These are phyloP conservation scores for Eupithecia pulchellata DNA, from an alignment of 2,888 invertebrate species.

Conservation along the genomic window DNA sequence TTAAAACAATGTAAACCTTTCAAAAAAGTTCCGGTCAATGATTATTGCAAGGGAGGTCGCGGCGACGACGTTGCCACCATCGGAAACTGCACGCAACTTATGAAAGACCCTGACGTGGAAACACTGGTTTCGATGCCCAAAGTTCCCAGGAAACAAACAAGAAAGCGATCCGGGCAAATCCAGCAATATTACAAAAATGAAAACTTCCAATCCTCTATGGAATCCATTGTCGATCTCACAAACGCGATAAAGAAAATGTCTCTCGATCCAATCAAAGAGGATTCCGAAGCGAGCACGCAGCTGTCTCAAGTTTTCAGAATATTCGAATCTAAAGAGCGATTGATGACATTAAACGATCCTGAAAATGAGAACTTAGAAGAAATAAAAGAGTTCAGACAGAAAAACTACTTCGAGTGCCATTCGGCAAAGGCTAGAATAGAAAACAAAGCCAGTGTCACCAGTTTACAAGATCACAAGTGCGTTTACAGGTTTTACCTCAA, in stretches of 20 bases:
- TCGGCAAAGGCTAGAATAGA: slow-evolving; percentile 73
- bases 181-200: slow-evolving; percentile 74
- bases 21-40: slow-evolving; percentile 21
- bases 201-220: slow-evolving; percentile 60
- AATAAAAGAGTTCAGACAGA: slow-evolving; percentile 80
- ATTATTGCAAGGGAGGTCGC: slow-evolving; percentile 64
- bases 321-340: slow-evolving; percentile 53
- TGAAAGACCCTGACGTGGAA: slow-evolving; percentile 14
- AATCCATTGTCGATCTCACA: slow-evolving; percentile 56
- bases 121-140: slow-evolving; percentile 21
- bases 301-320: slow-evolving; percentile 53
- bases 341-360: background rate
- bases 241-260: slow-evolving; percentile 52
- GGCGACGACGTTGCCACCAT: slow-evolving; percentile 33
- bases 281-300: slow-evolving; percentile 50
- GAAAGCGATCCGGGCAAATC: slow-evolving; percentile 34
- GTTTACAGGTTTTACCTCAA: slow-evolving; percentile 85
- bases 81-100: background rate
- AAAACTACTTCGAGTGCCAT: slow-evolving; percentile 87
- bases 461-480: slow-evolving; percentile 74
- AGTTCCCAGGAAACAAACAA: slow-evolving; percentile 2
- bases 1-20: slow-evolving; percentile 35
- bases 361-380: slow-evolving; percentile 49
- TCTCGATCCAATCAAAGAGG: slow-evolving; percentile 69
- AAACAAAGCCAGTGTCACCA: slow-evolving; percentile 55